Evolutionary conservation across 2,113 vertebrate genomes (phyloP), one percentile per base, ranked within the genome.

Genomic region (Smithornis capensis): DNA sequence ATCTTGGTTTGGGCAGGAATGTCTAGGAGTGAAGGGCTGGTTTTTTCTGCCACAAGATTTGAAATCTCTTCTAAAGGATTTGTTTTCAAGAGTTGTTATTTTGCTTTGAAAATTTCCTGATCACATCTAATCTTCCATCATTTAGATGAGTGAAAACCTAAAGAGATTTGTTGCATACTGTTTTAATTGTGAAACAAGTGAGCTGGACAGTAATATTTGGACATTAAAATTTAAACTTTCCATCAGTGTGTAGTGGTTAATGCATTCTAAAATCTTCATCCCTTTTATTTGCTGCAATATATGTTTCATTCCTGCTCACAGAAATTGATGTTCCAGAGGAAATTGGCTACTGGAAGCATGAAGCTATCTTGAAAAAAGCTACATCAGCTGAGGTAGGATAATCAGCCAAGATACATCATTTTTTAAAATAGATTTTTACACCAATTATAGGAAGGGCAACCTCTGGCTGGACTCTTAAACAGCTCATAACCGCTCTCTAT

Each of bases 21-120:
- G 40, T 55, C 49, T 77, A 42, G 19, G 14, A 56, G 13, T 19
- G 19, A 45, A 4, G 2, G 3, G 12, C 0, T 4, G 0, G 0
- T 35, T 62, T 59, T 75, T 56, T 52, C 31, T 85, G 23, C 13
- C 35, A 52, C 11, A 59, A 40, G 10, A 60, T 62, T 78, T 70
- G 70, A 29, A 2, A 2, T 75, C 5, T 59, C 35, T 76, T 63
- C 14, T 40, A 10, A 86, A 63, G 10, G 50, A 5, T 50, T 71
- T 53, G 4, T 76, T 86, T 93, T 50, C 29, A 59, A 73, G 28
- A 64, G 13, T 16, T 53, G 12, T 45, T 5, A 42, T 63, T 67
- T 86, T 71, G 9, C 19, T 81, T 83, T 50, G 17, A 73, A 69
- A 73, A 80, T 87, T 64, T 80, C 22, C 33, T 25, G 4, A 5